phyloP scores from a whole-genome alignment of 2,113 vertebrate genomes.

The Reinhardtius hippoglossoides region DNA sequence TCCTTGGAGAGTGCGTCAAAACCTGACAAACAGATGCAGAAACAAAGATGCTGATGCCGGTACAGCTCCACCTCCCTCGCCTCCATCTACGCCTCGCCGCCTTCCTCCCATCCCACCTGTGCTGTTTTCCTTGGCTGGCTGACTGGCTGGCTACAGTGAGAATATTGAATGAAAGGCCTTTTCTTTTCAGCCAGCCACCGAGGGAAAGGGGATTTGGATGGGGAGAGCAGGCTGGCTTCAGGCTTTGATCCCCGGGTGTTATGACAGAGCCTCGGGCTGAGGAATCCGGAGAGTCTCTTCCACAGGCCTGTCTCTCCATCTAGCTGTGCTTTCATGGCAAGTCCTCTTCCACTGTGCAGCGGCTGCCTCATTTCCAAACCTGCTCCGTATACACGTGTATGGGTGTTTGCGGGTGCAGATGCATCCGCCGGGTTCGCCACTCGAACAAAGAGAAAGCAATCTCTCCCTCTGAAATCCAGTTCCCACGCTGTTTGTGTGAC shows the following conservation, averaged over 20 bases:
- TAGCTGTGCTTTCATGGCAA: not conserved
- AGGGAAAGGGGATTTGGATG: conserved; percentile 57
- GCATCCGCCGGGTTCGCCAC: conserved; percentile 1
- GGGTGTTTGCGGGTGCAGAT: conserved; percentile 10
- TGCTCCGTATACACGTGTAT: conserved; percentile 6
- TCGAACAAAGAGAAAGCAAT: conserved; percentile 28
- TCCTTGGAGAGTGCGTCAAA: conserved; percentile 60
- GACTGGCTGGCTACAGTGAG: conserved; percentile 79
- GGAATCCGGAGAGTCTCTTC: conserved; percentile 68
- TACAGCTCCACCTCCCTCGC: conserved; percentile 25
- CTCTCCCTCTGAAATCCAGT: conserved; percentile 21
- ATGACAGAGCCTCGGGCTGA: conserved; percentile 83
- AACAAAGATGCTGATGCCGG: conserved; percentile 65
- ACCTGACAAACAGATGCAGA: conserved; percentile 69
- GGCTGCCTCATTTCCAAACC: conserved; percentile 46
- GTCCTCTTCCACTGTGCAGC: conserved; percentile 13
- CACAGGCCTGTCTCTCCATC: conserved; percentile 1
- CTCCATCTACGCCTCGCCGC: conserved; percentile 38
- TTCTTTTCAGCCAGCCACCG: conserved; percentile 64
- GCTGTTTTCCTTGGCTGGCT: conserved; percentile 63
- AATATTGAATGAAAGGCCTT: conserved; percentile 83
- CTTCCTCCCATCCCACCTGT: conserved; percentile 59
- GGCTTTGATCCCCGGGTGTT: conserved; percentile 83
- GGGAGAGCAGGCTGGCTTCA: conserved; percentile 66
- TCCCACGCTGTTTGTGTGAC: conserved; percentile 18